phyloP scores from a whole-genome alignment of 2,797 vertebrate species.

The Chiloscyllium punctatum region DNA sequence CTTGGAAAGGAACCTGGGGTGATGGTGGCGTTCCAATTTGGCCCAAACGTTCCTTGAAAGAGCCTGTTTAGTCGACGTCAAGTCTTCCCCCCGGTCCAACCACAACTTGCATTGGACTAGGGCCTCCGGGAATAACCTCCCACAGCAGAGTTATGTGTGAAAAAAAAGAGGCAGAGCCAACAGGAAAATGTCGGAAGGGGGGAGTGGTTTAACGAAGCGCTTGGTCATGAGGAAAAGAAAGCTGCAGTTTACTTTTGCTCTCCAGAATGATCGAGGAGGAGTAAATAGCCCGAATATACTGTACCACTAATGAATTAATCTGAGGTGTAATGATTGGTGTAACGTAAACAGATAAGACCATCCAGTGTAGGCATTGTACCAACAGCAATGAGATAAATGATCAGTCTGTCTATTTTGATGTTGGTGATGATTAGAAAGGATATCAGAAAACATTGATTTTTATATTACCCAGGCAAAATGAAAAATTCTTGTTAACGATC shows the following conservation, averaged over 20 bases:
- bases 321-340: not conserved
- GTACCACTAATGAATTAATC: not conserved
- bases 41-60: too few relatives aligned
- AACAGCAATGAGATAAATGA: not conserved
- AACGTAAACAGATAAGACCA: not conserved
- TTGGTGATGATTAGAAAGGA: not conserved
- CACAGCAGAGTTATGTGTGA: too few relatives aligned
- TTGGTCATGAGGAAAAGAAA: not conserved
- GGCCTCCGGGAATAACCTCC: too few relatives aligned
- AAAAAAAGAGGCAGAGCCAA: too few relatives aligned
- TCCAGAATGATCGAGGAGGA: not conserved
- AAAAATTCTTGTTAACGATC: not conserved
- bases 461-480: not conserved
- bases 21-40: too few relatives aligned
- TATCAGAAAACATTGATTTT: not conserved
- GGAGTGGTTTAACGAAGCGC: not conserved
- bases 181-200: not conserved
- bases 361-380: not conserved
- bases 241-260: not conserved
- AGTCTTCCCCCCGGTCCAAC: too few relatives aligned
- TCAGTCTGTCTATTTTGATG: not conserved
- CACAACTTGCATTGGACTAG: too few relatives aligned
- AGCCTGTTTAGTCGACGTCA: too few relatives aligned
- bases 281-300: not conserved
- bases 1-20: too few relatives aligned